These are phyloP conservation scores for Dasypus novemcinctus DNA, from an alignment of 2,113 vertebrate species.

Conservation along the genomic window DNA sequence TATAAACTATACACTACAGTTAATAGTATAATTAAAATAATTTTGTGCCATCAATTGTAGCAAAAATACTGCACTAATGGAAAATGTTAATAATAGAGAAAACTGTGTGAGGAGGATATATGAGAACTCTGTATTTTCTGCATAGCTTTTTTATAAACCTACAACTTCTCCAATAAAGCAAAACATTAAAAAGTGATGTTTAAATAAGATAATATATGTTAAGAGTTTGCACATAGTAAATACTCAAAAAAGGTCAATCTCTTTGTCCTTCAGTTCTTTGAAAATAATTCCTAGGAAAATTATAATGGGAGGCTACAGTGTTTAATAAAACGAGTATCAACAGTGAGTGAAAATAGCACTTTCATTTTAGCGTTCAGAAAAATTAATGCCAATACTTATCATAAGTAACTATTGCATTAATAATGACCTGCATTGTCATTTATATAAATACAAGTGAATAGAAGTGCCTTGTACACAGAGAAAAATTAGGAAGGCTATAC, in stretches of 20 bases:
- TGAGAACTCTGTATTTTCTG: too few relatives aligned
- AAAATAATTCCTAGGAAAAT: slow-evolving; percentile 51
- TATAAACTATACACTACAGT: too few relatives aligned
- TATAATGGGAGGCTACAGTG: not conserved
- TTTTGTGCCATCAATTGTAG: too few relatives aligned
- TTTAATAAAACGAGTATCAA: not conserved
- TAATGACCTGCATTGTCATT: slow-evolving; percentile 15
- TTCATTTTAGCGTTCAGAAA: slow-evolving; percentile 27
- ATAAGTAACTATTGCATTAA: not conserved
- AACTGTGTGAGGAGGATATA: too few relatives aligned
- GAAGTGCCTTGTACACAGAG: not conserved
- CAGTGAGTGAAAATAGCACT: not conserved
- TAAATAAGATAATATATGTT: not conserved
- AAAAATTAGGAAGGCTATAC: not conserved
- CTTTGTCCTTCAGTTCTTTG: not conserved
- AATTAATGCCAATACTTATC: slow-evolving; percentile 28
- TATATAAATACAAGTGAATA: not conserved
- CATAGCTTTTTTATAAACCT: too few relatives aligned
- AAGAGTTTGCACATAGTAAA: not conserved
- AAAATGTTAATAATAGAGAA: too few relatives aligned
- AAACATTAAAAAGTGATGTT: too few relatives aligned
- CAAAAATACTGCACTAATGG: too few relatives aligned
- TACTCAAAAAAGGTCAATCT: not conserved
- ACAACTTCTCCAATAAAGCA: too few relatives aligned
- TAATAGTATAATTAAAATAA: too few relatives aligned